phyloP scores from a whole-genome alignment of 2,113 vertebrate genomes.

The Phalacrocorax carbo region DNA sequence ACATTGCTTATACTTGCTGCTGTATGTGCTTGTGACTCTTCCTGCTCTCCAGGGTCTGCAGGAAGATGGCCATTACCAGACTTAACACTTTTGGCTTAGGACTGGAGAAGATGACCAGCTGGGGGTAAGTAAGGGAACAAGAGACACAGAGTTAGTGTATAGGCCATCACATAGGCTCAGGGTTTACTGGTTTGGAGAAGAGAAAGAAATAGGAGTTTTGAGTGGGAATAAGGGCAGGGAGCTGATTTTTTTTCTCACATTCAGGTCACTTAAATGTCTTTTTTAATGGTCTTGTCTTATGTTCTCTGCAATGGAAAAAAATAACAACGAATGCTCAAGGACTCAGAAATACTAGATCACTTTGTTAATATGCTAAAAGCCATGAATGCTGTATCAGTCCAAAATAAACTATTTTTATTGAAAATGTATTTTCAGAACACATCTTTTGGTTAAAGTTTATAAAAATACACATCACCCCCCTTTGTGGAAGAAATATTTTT shows the following conservation, averaged over 20 bases:
- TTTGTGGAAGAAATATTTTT: constrained; percentile 36
- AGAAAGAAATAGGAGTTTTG: not conserved
- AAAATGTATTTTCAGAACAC: constrained; percentile 41
- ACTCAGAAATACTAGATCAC: constrained; percentile 16
- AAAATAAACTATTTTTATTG: constrained; percentile 54
- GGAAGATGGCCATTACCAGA: not conserved
- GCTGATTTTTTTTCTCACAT: not conserved
- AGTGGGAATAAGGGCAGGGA: not conserved
- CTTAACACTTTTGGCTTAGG: not conserved
- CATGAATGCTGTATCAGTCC: not conserved
- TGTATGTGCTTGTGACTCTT: not conserved
- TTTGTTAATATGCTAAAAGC: constrained; percentile 17
- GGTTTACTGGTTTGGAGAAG: not conserved
- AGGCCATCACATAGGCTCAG: not conserved
- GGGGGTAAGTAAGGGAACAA: not conserved
- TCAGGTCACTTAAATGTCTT: not conserved
- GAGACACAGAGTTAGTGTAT: not conserved
- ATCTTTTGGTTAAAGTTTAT: constrained; percentile 30
- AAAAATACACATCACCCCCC: constrained; percentile 28
- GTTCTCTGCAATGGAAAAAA: not conserved
- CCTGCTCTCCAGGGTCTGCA: not conserved
- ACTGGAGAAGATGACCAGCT: accelerated
- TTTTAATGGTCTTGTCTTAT: not conserved
- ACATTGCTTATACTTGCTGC: not conserved
- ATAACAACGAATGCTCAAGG: not conserved